These are phyloP conservation scores for Botia kubotai DNA, from an alignment of 2,797 vertebrate genomes.

Conservation along the genomic window DNA sequence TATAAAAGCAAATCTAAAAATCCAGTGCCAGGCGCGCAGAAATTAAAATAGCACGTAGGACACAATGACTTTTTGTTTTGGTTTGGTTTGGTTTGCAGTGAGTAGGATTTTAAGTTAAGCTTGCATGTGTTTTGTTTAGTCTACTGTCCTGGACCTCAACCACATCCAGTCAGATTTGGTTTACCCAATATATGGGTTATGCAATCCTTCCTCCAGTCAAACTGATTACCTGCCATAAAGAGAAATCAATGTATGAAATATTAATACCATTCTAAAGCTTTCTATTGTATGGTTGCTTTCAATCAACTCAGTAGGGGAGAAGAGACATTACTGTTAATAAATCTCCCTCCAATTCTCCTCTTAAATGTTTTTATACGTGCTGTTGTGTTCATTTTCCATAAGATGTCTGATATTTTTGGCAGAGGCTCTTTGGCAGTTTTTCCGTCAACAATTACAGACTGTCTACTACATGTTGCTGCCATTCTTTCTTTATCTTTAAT, in stretches of 20 bases:
- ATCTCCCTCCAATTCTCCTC: background rate
- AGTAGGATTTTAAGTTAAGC: conserved; percentile 31
- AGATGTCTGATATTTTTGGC: background rate
- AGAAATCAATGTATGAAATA: background rate
- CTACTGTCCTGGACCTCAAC: background rate
- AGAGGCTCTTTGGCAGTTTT: background rate
- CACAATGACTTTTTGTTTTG: conserved; percentile 19
- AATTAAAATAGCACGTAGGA: conserved; percentile 33
- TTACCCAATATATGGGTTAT: background rate
- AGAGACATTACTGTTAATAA: background rate
- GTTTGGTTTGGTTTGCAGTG: background rate
- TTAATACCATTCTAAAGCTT: conserved; percentile 12
- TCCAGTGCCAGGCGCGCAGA: conserved; percentile 30
- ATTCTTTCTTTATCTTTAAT: background rate
- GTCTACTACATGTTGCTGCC: background rate
- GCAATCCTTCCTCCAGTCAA: background rate
- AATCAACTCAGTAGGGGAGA: background rate
- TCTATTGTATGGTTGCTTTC: background rate
- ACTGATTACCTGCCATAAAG: background rate
- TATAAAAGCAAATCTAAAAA: conserved; percentile 46
- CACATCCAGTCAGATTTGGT: background rate
- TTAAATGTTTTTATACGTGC: background rate
- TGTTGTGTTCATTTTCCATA: background rate
- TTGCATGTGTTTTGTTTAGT: conserved; percentile 8
- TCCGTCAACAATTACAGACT: background rate